These are phyloP conservation scores for Drosophila biarmipes DNA, from an alignment of 1,140 invertebrate species.

Conservation along the genomic window DNA sequence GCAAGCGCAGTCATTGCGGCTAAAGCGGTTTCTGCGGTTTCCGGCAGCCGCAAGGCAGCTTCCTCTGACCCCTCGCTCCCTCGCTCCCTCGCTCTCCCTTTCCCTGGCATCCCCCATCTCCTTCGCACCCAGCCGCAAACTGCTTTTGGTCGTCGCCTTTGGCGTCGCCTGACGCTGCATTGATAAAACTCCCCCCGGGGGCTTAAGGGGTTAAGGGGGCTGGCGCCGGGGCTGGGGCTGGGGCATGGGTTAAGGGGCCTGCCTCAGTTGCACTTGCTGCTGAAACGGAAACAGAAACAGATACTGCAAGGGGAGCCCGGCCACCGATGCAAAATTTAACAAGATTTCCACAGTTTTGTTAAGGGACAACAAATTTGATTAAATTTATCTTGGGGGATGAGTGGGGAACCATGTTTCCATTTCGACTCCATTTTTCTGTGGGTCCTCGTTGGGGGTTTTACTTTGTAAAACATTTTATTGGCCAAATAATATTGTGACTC, in stretches of 20 bases:
- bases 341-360: constrained; percentile 34
- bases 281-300: constrained; percentile 13
- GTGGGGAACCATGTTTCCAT: background rate
- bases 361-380: constrained; percentile 22
- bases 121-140: constrained; percentile 29
- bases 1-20: constrained; percentile 66
- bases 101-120: background rate
- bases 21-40: constrained; percentile 55
- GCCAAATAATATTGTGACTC: too few relatives aligned
- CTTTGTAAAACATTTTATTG: background rate
- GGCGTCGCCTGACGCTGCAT: constrained; percentile 48
- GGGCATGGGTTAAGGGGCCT: constrained; percentile 10
- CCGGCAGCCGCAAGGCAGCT: constrained; percentile 31
- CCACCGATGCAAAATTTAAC: constrained; percentile 32
- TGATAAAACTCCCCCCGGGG: constrained; percentile 34
- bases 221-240: too few relatives aligned
- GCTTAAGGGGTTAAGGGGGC: background rate
- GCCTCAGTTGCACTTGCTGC: constrained; percentile 1
- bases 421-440: background rate
- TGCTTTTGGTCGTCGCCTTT: constrained; percentile 49
- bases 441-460: background rate
- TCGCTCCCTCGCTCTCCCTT: too few relatives aligned
- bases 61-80: background rate
- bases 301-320: background rate
- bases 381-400: constrained; percentile 10